Base-by-base conservation (phyloP, 2,113 vertebrate genomes). In the Dendrocopos noguchii region DNA sequence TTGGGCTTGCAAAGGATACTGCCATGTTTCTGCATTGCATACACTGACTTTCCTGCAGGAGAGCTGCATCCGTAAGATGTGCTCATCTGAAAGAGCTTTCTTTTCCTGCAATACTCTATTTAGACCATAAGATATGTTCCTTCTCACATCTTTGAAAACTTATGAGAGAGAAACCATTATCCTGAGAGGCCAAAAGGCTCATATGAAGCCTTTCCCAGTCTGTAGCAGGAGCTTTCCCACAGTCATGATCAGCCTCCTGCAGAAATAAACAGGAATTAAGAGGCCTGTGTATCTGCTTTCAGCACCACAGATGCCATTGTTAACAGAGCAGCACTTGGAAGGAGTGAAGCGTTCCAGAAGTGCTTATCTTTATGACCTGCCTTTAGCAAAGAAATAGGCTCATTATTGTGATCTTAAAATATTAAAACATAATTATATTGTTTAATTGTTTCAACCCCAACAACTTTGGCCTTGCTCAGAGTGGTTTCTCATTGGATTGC, bases 301-400 rank as follows among this genome's bases (percentile, higher is more conserved):
- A 88, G 57, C 61, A 83, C 75, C 85, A 68, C 53, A 75, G 90
- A 83, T 61, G 11, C 50, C 72, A 64, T 76, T 87, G 84, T 85
- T 94, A 91, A 80, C 33, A 92, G 55, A 75, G 75, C 39, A 76
- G 68, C 85, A 52, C 80, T 80, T 68, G 44, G 53, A 92, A 87
- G 60, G 21, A 79, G 78, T 44, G 31, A 91, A 89, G 87, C 64
- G 67, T 60, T 96, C 84, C 81, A 93, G 88, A 87, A 95, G 64
- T 18, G 22, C 56, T 95, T 88, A 74, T 80, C 76, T 88, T 90
- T 87, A 61, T 76, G 61, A 63, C 76, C 57, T 76, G 73, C 44
- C 47, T 80, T 73, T 84, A 88, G 59, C 31, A 78, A 57, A 91
- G 84, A 91, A 65, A 74, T 14, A 7, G 84, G 34, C 50, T 91